Evolutionary conservation across 2,888 invertebrate genomes (phyloP).

Genomic region (Dasysyrphus tricinctus): DNA sequence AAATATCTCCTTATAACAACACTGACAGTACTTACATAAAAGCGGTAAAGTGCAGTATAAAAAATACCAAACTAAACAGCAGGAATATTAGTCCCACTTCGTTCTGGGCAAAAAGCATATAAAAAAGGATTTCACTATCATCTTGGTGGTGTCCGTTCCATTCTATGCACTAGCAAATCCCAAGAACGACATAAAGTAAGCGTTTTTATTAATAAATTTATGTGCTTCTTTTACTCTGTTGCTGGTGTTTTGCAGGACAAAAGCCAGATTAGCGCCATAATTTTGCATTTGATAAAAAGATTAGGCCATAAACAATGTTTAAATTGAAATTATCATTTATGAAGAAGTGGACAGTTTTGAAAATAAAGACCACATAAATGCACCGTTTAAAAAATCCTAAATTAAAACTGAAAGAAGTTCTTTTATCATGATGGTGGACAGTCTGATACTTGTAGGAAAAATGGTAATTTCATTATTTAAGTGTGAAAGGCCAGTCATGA

Average conservation of each 20-base stretch:
- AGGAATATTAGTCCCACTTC: not conserved
- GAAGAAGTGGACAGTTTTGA: conserved; percentile 36
- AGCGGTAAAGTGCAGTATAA: not conserved
- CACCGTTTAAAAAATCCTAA: conserved; percentile 23
- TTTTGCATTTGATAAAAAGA: not conserved
- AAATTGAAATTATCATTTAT: conserved; percentile 42
- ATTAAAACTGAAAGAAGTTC: conserved; percentile 19
- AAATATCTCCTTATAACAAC: too few species aligned
- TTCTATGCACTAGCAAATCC: conserved; percentile 31
- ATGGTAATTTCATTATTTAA: too few species aligned
- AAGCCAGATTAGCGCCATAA: conserved; percentile 5
- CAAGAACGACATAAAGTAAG: conserved; percentile 32
- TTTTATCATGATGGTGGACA: not conserved
- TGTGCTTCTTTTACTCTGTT: conserved; percentile 17
- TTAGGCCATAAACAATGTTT: conserved; percentile 52
- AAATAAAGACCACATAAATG: not conserved
- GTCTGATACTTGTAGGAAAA: not conserved
- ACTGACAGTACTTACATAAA: too few species aligned
- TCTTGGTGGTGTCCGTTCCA: not conserved
- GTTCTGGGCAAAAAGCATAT: not conserved
- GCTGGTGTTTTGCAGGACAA: not conserved
- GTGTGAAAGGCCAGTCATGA: too few species aligned
- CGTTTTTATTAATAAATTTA: conserved; percentile 54
- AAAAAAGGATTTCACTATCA: not conserved
- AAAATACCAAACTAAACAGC: not conserved